Base-by-base conservation (phyloP, 2,797 vertebrate genomes). In the Hipposideros larvatus region DNA sequence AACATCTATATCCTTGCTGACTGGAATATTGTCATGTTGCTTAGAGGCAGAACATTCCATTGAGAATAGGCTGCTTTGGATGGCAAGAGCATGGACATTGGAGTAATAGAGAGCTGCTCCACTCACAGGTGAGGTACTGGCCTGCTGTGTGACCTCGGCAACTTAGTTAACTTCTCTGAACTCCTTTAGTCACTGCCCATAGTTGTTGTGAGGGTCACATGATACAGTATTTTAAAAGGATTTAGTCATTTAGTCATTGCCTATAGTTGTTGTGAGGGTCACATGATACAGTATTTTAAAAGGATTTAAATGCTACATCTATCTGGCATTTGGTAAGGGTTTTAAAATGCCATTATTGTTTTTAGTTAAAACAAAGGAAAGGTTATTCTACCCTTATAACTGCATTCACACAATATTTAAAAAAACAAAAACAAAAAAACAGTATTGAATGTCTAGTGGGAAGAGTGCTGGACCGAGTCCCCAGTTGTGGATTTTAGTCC, bases 281-380 rank as follows among this genome's bases (percentile, higher is more conserved):
- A 53, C 11, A 0, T 51, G 48, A 51, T 8, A 10, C 0, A 46
- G 2, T 1, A 26, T 13, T 82, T 70, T 53, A 4, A 59, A 79
- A 9, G 46, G n/a, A 31, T 77, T 68, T 93, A 65, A 73, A 31
- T 57, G n/a, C 80, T 48, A 8, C 4, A 4, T 83, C 34, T n/a
- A 7, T 82, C 61, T 61, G 74, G 24, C 73, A 37, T 78, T 68
- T 48, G 31, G 26, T 75, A 37, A 65, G n/a, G 14, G 19, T 24
- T 95, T 97, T 59, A 26, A 89, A 51, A 75, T 53, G 59, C 51
- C 65, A 48, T 73, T 53, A 55, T 87, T 89, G 51, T 84, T 92
- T 95, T 70, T 53, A 71, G 37, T 37, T 68, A 80, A 92, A 75
- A 80, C 51, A 22, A 87, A 92, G 77, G 53, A 18, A 82, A 34